Evolutionary conservation across 2,797 vertebrate genomes (phyloP).

Genomic region (Coregonus suidteri): DNA sequence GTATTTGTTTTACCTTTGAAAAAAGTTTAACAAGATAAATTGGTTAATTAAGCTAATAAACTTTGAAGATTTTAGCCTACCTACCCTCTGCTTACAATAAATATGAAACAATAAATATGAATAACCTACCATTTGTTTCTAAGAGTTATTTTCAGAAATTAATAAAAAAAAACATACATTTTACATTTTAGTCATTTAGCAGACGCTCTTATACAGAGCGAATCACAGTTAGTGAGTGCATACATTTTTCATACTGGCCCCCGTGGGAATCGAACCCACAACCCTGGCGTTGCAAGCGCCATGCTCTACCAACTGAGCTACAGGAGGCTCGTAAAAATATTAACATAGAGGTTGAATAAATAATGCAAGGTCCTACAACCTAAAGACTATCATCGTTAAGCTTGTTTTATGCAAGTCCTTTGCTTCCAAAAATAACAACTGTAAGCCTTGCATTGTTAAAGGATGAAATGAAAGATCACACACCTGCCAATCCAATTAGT

Average conservation of each 20-base stretch:
- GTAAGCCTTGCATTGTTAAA: background rate
- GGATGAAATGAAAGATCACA: background rate
- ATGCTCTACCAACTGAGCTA: no score
- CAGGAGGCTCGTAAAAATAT: background rate
- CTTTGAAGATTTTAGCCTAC: no score
- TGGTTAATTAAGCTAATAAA: slow-evolving; percentile 18
- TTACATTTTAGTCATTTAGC: no score
- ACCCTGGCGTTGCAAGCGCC: no score
- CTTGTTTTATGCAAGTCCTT: no score
- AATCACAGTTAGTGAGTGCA: no score
- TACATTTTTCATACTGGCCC: no score
- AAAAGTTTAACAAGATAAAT: background rate
- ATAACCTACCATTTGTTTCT: no score
- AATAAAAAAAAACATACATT: background rate
- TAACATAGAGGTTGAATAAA: background rate
- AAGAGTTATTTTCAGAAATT: background rate
- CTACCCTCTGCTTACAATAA: no score
- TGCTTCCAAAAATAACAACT: background rate
- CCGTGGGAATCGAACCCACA: no score
- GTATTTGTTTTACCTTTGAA: background rate
- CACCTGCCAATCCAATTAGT: background rate
- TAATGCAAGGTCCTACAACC: background rate
- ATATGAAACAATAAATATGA: no score
- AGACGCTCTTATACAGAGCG: no score
- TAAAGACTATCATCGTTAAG: background rate